Percentiles rank a stretch among this genome's conserved stretches.
These are phyloP conservation scores for Melitaea cinxia DNA, from an alignment of 1,140 invertebrate species.

Conservation along the genomic window DNA sequence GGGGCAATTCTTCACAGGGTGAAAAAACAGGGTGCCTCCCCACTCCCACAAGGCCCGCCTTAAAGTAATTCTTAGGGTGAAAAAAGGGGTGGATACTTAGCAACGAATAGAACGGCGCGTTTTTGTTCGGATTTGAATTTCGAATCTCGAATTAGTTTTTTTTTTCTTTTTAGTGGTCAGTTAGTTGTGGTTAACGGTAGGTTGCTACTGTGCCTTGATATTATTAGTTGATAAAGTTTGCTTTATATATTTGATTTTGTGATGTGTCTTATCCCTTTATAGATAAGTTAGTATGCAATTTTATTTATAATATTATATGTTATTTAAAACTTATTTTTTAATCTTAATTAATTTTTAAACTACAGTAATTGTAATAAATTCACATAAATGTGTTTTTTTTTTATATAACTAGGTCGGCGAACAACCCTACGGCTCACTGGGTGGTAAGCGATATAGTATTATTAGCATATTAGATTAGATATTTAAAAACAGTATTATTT, in stretches of 20 bases:
- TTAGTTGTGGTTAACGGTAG: neutral
- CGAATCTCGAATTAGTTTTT: slow-evolving; percentile 39
- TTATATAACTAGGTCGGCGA: no score
- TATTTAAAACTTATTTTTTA: no score
- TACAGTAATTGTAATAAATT: no score
- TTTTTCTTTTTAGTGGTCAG: slow-evolving; percentile 12
- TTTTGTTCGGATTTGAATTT: slow-evolving; percentile 44
- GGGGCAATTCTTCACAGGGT: slow-evolving; percentile 80
- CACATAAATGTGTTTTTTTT: no score
- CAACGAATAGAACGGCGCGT: slow-evolving; percentile 64
- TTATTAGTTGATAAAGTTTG: neutral
- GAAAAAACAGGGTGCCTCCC: slow-evolving; percentile 64
- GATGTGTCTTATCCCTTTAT: no score
- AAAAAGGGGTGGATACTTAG: slow-evolving; percentile 79
- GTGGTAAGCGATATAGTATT: no score
- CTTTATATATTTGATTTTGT: neutral
- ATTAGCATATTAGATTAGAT: no score
- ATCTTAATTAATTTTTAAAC: no score
- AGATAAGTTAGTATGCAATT: no score
- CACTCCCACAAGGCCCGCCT: slow-evolving; percentile 58
- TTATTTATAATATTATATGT: no score
- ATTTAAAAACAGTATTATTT: no score
- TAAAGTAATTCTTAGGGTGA: slow-evolving; percentile 77
- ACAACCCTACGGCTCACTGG: no score
- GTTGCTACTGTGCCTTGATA: neutral